phyloP scores from a whole-genome alignment of 1,140 invertebrate species.

The Myzus persicae region DNA sequence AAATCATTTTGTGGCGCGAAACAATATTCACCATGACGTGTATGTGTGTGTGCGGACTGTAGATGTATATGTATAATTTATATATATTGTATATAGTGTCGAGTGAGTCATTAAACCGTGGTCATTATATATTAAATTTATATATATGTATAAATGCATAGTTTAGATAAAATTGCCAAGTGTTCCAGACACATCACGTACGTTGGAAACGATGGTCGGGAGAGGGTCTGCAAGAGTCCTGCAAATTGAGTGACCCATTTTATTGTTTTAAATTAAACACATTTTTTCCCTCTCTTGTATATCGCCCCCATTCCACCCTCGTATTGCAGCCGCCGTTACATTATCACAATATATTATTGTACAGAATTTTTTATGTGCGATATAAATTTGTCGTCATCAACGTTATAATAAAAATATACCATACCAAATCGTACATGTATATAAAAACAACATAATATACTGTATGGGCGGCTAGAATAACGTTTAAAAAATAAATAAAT shows the following conservation, averaged over 20 bases:
- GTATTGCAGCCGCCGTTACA: background rate
- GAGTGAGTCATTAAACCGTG: slow-evolving; percentile 36
- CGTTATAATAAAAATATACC: background rate
- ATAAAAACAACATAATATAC: background rate
- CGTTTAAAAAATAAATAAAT: slow-evolving; percentile 13
- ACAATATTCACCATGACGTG: slow-evolving; percentile 21
- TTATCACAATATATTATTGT: slow-evolving; percentile 19
- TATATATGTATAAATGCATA: background rate
- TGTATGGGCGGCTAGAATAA: background rate
- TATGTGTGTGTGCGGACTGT: background rate
- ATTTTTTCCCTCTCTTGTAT: background rate
- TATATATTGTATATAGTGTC: background rate
- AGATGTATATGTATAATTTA: background rate
- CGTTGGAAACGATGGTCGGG: background rate
- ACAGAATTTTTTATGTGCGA: background rate
- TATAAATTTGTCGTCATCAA: slow-evolving; percentile 16
- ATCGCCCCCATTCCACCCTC: background rate
- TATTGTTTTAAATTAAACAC: slow-evolving; percentile 42
- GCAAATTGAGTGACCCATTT: slow-evolving; percentile 31
- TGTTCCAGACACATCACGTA: slow-evolving; percentile 16
- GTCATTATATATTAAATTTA: slow-evolving; percentile 32
- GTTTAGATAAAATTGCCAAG: slow-evolving; percentile 22
- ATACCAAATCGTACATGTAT: background rate
- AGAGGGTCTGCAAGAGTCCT: background rate
- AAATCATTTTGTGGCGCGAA: background rate